These are phyloP conservation scores for Ectropis crepuscularia DNA, from an alignment of 2,888 invertebrate genomes.

Conservation along the genomic window DNA sequence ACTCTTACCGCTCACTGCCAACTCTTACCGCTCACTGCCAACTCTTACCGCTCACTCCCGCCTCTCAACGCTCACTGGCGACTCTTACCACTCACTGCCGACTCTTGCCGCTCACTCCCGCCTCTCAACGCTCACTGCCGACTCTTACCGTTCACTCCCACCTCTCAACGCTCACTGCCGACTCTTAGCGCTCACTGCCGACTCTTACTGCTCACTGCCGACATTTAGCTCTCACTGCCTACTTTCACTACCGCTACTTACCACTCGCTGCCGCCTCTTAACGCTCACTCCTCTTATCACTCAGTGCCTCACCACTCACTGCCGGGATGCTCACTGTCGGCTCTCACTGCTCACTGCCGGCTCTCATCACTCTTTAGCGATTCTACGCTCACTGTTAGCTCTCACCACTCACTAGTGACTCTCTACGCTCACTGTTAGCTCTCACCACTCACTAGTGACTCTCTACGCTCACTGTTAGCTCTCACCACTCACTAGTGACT, in stretches of 20 bases:
- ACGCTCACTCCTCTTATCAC: no score
- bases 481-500: conserved; percentile 94
- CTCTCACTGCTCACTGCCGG: not conserved
- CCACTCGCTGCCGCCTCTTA: not conserved
- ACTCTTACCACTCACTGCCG: not conserved
- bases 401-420: conserved; percentile 96
- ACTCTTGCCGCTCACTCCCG: not conserved
- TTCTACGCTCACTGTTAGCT: no score
- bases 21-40: no score
- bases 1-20: no score
- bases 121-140: no score
- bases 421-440: not conserved
- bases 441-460: not conserved
- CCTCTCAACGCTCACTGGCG: not conserved
- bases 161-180: not conserved
- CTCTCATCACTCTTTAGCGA: no score
- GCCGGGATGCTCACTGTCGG: not conserved
- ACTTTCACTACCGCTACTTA: not conserved
- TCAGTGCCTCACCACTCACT: no score
- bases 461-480: not conserved
- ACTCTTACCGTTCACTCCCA: not conserved
- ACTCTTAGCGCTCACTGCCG: not conserved
- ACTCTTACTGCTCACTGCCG: no score
- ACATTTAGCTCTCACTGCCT: no score
- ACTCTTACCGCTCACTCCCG: conserved; percentile 16